Evolutionary conservation across 2,888 invertebrate genomes (phyloP).

Genomic region (Cotesia congregata): DNA sequence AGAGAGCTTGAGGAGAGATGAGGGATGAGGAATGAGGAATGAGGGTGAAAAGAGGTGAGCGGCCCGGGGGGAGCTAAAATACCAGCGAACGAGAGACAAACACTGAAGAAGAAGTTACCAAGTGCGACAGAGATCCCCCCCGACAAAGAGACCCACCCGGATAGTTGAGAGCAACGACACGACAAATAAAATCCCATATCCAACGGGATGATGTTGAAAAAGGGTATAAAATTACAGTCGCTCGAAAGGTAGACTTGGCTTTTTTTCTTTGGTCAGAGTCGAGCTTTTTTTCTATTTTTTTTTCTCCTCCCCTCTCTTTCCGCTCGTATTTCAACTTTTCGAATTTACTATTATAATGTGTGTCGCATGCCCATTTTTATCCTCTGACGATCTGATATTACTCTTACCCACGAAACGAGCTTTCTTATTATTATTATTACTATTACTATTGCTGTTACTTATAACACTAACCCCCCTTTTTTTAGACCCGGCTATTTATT

Average conservation of each 20-base stretch:
- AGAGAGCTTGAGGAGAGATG: background rate
- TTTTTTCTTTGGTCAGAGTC: conserved; percentile 50
- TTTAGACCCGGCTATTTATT: background rate
- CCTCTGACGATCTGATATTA: conserved; percentile 49
- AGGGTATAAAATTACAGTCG: conserved; percentile 52
- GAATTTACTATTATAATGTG: conserved; percentile 40
- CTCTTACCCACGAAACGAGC: conserved; percentile 21
- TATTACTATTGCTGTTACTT: background rate
- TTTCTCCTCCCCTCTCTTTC: conserved; percentile 50
- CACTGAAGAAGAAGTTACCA: conserved; percentile 11
- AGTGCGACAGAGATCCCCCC: background rate
- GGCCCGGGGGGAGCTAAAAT: background rate
- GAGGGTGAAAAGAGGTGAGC: background rate
- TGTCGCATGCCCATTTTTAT: conserved; percentile 45
- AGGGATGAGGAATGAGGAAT: background rate
- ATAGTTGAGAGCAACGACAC: conserved; percentile 34
- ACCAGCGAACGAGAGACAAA: conserved; percentile 1
- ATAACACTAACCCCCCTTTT: background rate
- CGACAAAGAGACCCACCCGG: conserved; percentile 6
- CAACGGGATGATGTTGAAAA: conserved; percentile 40
- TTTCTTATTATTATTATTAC: background rate
- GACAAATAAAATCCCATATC: conserved; percentile 43
- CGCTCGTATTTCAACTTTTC: conserved; percentile 58
- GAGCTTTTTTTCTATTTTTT: conserved; percentile 46
- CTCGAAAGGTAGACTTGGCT: conserved; percentile 37